Evolutionary conservation across 2,797 vertebrate genomes (phyloP).

Genomic region (Jordanella pulchra): DNA sequence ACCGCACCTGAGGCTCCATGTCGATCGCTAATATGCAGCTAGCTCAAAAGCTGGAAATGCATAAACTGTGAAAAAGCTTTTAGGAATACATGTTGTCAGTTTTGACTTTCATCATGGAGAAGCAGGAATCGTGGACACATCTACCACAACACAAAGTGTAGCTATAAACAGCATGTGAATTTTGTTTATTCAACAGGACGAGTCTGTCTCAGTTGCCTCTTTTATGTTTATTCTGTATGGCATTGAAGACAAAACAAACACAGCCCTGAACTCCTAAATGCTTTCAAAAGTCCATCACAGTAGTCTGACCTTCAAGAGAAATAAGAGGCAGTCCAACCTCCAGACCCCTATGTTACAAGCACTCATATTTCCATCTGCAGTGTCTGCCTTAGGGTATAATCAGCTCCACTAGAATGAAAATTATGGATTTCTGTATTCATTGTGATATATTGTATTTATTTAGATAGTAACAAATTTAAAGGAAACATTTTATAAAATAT

Average conservation of each 20-base stretch:
- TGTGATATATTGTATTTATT: too few species aligned
- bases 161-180: slow-evolving; percentile 40
- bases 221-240: slow-evolving; percentile 16
- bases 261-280: slow-evolving; percentile 14
- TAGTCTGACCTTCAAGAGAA: too few species aligned
- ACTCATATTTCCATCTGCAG: slow-evolving; percentile 13
- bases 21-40: slow-evolving; percentile 28
- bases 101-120: slow-evolving; percentile 33
- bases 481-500: too few species aligned
- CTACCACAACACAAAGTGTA: slow-evolving; percentile 34
- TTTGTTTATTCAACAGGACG: slow-evolving; percentile 40
- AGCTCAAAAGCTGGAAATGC: slow-evolving; percentile 47
- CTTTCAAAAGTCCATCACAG: slow-evolving; percentile 18
- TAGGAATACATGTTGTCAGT: slow-evolving; percentile 6
- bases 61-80: slow-evolving; percentile 28
- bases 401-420: too few species aligned
- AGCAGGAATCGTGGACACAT: slow-evolving; percentile 31
- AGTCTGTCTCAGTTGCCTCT: background rate
- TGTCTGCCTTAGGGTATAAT: too few species aligned
- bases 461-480: too few species aligned
- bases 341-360: slow-evolving; percentile 22
- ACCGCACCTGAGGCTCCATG: slow-evolving; percentile 55
- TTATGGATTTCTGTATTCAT: too few species aligned
- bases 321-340: slow-evolving; percentile 26
- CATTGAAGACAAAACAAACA: slow-evolving; percentile 44